Conservation (phyloP, 2,113 vertebrate genomes). For the Taurulus bubalis region DNA sequence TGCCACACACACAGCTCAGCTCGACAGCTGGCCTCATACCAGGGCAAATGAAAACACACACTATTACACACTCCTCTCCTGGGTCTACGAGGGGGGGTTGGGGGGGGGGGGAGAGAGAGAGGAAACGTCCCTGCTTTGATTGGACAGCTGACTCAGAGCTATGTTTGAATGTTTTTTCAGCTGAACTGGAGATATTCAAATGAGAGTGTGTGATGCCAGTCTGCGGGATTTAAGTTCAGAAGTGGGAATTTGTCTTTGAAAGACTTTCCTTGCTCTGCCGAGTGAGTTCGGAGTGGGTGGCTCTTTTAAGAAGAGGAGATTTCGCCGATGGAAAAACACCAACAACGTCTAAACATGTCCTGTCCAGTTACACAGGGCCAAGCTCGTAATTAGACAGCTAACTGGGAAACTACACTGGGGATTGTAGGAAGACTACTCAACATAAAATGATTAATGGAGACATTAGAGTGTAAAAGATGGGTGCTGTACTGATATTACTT, state of each 20-base stretch:
- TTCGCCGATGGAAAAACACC: constrained; percentile 22
- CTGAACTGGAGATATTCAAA: constrained; percentile 68
- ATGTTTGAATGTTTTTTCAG: constrained; percentile 73
- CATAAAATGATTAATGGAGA: background rate
- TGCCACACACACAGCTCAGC: constrained; percentile 80
- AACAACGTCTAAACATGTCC: constrained; percentile 4
- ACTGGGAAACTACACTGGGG: background rate
- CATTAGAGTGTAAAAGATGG: background rate
- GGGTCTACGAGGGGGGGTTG: constrained; percentile 18
- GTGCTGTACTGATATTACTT: background rate
- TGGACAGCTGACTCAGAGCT: constrained; percentile 78
- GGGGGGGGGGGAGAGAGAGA: too few species aligned
- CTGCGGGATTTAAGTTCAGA: background rate
- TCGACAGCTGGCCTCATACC: constrained; percentile 83
- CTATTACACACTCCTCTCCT: constrained; percentile 68
- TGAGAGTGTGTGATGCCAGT: constrained; percentile 27
- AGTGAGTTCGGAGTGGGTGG: constrained; percentile 1
- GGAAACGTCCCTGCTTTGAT: constrained; percentile 56
- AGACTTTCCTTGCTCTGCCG: background rate
- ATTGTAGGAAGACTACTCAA: background rate
- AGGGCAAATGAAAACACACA: constrained; percentile 82
- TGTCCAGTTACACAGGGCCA: background rate
- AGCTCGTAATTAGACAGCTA: constrained; percentile 19
- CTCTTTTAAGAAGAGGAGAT: background rate
- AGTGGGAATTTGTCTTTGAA: background rate